These are phyloP conservation scores for Drosophila subquinaria DNA, from an alignment of 2,888 invertebrate species.

Conservation along the genomic window DNA sequence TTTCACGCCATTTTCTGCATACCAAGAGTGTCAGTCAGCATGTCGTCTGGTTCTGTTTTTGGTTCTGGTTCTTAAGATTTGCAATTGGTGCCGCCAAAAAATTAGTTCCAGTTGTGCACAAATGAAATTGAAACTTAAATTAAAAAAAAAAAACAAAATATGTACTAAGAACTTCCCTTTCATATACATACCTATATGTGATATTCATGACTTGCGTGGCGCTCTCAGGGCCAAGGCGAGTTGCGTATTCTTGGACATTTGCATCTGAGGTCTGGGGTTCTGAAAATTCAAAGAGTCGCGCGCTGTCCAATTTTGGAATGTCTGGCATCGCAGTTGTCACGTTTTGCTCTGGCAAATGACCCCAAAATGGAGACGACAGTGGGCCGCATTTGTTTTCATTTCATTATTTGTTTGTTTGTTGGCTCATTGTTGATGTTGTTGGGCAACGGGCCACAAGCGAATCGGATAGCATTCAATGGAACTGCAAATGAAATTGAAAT, in stretches of 20 bases:
- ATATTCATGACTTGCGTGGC: constrained; percentile 32
- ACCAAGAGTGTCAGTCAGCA: constrained; percentile 65
- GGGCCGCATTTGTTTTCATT: constrained; percentile 30
- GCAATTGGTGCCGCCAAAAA: constrained; percentile 69
- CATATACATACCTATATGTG: background rate
- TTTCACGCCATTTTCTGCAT: constrained; percentile 65
- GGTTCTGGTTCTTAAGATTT: constrained; percentile 1
- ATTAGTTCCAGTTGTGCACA: constrained; percentile 78
- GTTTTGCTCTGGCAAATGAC: constrained; percentile 74
- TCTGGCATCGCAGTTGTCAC: constrained; percentile 62
- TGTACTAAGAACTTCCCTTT: constrained; percentile 18
- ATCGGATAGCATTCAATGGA: constrained; percentile 74
- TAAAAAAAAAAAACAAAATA: constrained; percentile 6
- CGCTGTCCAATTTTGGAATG: constrained; percentile 53
- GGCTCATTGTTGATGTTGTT: constrained; percentile 33
- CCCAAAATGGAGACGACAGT: constrained; percentile 38
- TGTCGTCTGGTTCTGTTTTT: constrained; percentile 55
- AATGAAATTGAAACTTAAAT: constrained; percentile 75
- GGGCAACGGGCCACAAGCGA: constrained; percentile 37
- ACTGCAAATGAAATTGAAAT: constrained; percentile 56
- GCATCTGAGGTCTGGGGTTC: constrained; percentile 3
- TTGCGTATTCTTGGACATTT: constrained; percentile 18
- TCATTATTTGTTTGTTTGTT: constrained; percentile 11
- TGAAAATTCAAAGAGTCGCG: constrained; percentile 37
- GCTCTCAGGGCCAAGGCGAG: constrained; percentile 45